Evolutionary conservation across 2,888 invertebrate species (phyloP), one percentile per base, ranked within the genome.

Genomic region (Drosophila cognata): DNA sequence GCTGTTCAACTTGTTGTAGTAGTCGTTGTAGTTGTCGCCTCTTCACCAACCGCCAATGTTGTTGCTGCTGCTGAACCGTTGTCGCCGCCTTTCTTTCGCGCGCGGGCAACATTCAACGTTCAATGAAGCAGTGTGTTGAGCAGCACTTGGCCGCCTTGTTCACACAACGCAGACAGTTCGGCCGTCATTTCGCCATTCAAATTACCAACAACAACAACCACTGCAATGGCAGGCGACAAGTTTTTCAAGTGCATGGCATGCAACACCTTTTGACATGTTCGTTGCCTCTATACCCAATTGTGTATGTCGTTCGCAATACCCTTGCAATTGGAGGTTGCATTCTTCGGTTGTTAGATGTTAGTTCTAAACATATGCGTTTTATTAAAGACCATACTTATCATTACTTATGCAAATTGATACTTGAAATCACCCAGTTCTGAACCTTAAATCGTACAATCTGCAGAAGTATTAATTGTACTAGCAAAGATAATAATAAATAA

Each of bases 211-310:
- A 16, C 52, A 52, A 38, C 58, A 60, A 53, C 60, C 21, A 36
- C 56, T 36, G 57, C 74, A 53, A 72, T 65, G 66, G 69, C 81
- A 56, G 53, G 70, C 66, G 73, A 79, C 79, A 78, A 78, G 89
- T 88, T 84, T 89, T 90, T 90, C 89, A 86, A 84, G 86, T 90
- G 83, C 85, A 74, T 71, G 61, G 82, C 79, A 76, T 84, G 86
- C 87, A 86, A 87, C 90, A 90, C 90, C 87, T 90, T 86, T 88
- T 86, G 89, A 88, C 84, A 88, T 74, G 80, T 74, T 81, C 31
- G 55, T 38, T 80, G 61, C 69, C 41, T 36, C 58, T 43, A 51
- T 74, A 62, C 38, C 52, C 43, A 31, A 31, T 56, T 61, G 35
- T 18, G 29, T 33, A 21, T 53, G 38, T 52, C 48, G 28, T 60